Base-by-base conservation (phyloP, 2,888 invertebrate species). In the Meganola albula region DNA sequence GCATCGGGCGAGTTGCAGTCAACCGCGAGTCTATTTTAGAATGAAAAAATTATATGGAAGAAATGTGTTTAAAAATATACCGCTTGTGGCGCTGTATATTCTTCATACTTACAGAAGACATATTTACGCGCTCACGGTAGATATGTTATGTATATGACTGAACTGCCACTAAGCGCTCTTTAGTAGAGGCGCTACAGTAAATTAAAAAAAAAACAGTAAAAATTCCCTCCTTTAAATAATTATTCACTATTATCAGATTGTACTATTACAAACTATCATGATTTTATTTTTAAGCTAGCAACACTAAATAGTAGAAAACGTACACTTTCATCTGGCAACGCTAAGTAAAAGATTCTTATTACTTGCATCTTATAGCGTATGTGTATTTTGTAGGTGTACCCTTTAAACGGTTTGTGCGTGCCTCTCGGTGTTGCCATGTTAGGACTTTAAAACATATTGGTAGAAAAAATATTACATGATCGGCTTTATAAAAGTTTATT, bases 351-450 rank as follows among this genome's bases (percentile, higher is more conserved):
- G 3, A n/a, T 40, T 38, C 36, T 51, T 40, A 51, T 50, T 58
- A 67, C 62, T 66, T 70, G 65, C 60, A 61, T 68, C 52, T 48
- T 65, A 47, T 68, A 74, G 32, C 45, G 46, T 43, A 70, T 64
- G 53, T 59, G 55, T 53, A 72, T 54, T 34, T 12, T 27, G 9
- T 20, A 32, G 46, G 57, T 66, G 48, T 68, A 73, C 70, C 70
- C 57, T 66, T 60, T 69, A 36, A 58, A 55, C 34, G 46, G 37
- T 34, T 49, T 40, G 24, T 34, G 40, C 50, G 10, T 53, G 57
- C 20, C 58, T 61, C 21, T 53, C 8, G 55, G 56, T 27, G 54
- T 48, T 37, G 46, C 42, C 35, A 45, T 26, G 30, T 7, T 10
- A 31, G 22, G 10, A 37, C 28, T 36, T 42, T 25, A 18, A 25